phyloP scores from a whole-genome alignment of 2,113 vertebrate species.

The Macrotus californicus region DNA sequence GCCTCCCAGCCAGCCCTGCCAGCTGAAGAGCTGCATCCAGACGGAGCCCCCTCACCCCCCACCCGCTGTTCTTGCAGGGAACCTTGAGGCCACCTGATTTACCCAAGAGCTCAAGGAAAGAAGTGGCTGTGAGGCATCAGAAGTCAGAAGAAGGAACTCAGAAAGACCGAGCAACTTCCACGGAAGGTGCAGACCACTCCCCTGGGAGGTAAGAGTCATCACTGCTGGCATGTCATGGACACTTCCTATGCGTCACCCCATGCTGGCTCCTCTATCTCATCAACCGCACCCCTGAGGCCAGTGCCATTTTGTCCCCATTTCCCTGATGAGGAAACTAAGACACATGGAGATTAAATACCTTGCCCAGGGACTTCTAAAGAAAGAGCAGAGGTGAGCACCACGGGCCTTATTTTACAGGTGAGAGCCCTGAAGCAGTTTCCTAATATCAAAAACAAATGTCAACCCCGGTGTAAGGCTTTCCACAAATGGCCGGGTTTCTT shows the following conservation, averaged over 20 bases:
- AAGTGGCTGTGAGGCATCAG: background rate
- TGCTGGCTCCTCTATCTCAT: background rate
- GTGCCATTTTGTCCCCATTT: background rate
- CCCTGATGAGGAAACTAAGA: background rate
- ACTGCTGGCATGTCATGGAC: rapidly evolving
- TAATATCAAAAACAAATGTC: background rate
- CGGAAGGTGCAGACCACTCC: rapidly evolving
- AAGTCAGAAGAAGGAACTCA: background rate
- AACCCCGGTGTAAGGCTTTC: background rate
- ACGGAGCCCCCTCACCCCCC: background rate
- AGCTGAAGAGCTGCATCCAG: background rate
- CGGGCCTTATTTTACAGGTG: rapidly evolving
- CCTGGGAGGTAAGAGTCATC: background rate
- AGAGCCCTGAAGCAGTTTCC: background rate
- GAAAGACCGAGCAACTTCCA: background rate
- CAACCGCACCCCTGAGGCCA: background rate
- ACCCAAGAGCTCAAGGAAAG: rapidly evolving
- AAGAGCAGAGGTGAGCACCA: background rate
- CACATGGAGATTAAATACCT: background rate
- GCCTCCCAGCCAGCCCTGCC: background rate
- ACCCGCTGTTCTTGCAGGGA: background rate
- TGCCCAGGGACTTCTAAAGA: background rate
- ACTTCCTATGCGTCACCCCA: no score
- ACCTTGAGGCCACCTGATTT: background rate
- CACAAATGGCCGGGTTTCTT: background rate